A percentile compares a stretch with the other conserved stretches of the same genome.
These are phyloP conservation scores for Marcusenius ussheri DNA, from an alignment of 2,113 vertebrate genomes.

Conservation along the genomic window DNA sequence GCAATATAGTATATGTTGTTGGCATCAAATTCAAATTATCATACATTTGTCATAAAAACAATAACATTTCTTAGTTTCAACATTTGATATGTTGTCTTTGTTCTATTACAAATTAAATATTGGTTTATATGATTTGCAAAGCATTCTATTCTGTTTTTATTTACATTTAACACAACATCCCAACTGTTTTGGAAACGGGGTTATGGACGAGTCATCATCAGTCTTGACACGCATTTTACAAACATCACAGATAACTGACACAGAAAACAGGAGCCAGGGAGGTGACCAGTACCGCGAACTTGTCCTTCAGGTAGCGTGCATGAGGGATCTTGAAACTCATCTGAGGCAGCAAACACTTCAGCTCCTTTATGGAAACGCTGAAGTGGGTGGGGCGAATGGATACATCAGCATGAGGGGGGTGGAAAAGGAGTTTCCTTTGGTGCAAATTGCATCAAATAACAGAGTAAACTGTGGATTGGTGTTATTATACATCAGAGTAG, in stretches of 20 bases:
- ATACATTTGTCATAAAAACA: not conserved
- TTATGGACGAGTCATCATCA: not conserved
- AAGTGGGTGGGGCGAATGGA: not conserved
- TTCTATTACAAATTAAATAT: not conserved
- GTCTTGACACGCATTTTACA: not conserved
- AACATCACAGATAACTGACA: not conserved
- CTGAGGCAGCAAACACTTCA: constrained; percentile 79
- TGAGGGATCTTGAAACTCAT: constrained; percentile 83
- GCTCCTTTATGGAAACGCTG: constrained; percentile 82
- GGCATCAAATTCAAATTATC: not conserved
- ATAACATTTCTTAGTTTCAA: not conserved
- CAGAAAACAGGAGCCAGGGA: not conserved
- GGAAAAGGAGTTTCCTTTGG: not conserved
- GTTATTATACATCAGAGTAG: not conserved
- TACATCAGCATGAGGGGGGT: not conserved
- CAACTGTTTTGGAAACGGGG: not conserved
- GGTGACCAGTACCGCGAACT: constrained; percentile 63
- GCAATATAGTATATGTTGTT: not conserved
- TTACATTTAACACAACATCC: not conserved
- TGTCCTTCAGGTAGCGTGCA: constrained; percentile 78
- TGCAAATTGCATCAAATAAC: not conserved
- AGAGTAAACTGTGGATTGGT: not conserved
- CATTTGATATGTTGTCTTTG: not conserved
- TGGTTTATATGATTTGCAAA: not conserved
- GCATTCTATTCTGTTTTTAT: not conserved